Conservation (phyloP, 1,140 invertebrate species). For the Drosophila nikananu region DNA sequence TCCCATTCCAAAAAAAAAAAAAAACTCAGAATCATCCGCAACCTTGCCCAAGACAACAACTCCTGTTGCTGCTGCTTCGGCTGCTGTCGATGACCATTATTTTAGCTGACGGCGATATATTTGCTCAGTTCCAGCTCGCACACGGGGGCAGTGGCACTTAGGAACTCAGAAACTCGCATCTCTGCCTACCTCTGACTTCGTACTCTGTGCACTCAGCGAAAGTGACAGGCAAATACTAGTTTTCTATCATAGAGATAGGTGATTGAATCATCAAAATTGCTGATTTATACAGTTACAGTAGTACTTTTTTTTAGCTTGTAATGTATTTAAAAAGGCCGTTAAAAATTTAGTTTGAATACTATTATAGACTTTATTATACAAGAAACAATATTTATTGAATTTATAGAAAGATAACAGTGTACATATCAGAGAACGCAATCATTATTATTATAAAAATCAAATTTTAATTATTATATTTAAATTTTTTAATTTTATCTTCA, state of each 20-base stretch:
- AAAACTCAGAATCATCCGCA: conserved; percentile 56
- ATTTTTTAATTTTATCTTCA: too few species aligned
- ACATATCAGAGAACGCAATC: too few species aligned
- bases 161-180: conserved; percentile 42
- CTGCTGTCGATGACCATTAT: conserved; percentile 78
- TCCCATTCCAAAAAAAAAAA: conserved; percentile 4
- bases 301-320: not conserved
- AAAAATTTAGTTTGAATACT: too few species aligned
- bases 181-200: conserved; percentile 29
- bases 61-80: conserved; percentile 12
- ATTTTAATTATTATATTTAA: too few species aligned
- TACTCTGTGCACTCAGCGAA: conserved; percentile 15
- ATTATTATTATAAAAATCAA: too few species aligned
- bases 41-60: conserved; percentile 73
- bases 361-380: too few species aligned
- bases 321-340: too few species aligned
- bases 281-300: too few species aligned
- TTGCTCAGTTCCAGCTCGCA: conserved; percentile 54
- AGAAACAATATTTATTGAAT: not conserved
- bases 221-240: not conserved
- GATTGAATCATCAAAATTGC: not conserved
- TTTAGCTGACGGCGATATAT: conserved; percentile 72
- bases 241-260: not conserved
- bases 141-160: conserved; percentile 35
- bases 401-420: not conserved